Conservation (phyloP, 2,113 vertebrate species). For the Lamprologus tigripictilis region DNA sequence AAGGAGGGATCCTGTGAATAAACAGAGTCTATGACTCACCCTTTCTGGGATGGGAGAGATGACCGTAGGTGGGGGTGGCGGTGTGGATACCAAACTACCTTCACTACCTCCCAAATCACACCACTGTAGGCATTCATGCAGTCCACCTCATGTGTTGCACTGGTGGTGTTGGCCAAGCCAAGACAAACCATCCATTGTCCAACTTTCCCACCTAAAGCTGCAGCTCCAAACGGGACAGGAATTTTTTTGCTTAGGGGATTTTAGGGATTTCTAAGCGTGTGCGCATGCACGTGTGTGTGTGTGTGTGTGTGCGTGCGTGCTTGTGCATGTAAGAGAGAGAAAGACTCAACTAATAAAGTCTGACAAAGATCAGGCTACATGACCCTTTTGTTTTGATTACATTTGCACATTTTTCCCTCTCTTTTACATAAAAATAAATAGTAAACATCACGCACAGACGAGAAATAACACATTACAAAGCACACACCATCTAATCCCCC, state of each 20-base stretch:
- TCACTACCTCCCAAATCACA: constrained; percentile 28
- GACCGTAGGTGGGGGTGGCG: constrained; percentile 23
- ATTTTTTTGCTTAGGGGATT: constrained; percentile 46
- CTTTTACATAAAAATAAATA: neutral
- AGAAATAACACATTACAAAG: neutral
- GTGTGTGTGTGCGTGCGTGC: neutral
- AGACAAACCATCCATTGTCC: constrained; percentile 60
- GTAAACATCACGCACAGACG: neutral
- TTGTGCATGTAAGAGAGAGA: neutral
- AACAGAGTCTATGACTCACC: constrained; percentile 67
- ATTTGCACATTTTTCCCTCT: neutral
- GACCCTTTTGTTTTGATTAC: neutral
- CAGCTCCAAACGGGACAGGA: constrained; percentile 8
- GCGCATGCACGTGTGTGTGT: neutral
- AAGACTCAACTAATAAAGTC: neutral
- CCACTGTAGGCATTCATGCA: constrained; percentile 48
- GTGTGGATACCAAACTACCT: constrained; percentile 32
- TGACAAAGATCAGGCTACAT: neutral
- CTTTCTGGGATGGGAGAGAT: constrained; percentile 60
- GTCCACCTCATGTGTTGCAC: constrained; percentile 27
- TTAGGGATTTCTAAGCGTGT: neutral
- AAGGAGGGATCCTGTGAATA: constrained; percentile 62
- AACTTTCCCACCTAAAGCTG: constrained; percentile 34
- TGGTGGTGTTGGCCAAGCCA: neutral
- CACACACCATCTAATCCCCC: neutral